Evolutionary conservation across 92 coral and sea anemone species (phyloP).

Genomic region (Umimayanthus chanpuru): DNA sequence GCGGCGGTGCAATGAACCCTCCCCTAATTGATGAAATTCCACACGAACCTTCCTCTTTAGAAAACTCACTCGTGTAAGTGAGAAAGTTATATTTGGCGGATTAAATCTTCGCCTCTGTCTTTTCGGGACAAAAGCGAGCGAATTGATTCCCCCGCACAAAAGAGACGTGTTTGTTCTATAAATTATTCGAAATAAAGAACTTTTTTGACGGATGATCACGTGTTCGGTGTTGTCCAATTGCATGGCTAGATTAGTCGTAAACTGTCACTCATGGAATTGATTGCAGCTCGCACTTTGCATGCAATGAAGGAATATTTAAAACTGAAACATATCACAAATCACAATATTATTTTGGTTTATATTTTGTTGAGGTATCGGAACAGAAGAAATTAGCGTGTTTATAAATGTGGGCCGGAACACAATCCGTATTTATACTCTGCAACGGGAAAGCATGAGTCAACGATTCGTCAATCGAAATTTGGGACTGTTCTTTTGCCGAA

Average conservation of each 20-base stretch:
- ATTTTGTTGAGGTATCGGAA: slow-evolving; percentile 9
- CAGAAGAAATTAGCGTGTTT: neutral
- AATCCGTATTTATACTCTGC: neutral
- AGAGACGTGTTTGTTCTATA: slow-evolving; percentile 17
- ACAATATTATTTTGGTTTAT: slow-evolving; percentile 32
- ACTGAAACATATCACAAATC: slow-evolving; percentile 24
- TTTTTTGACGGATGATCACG: slow-evolving; percentile 49
- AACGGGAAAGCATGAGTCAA: slow-evolving; percentile 6
- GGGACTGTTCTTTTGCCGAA: slow-evolving; percentile 51
- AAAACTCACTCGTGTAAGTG: slow-evolving; percentile 15
- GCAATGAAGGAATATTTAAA: slow-evolving; percentile 22
- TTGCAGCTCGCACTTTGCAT: slow-evolving; percentile 12
- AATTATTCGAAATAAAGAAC: slow-evolving; percentile 33
- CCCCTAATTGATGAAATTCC: slow-evolving; percentile 75
- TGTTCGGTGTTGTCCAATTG: slow-evolving; percentile 64
- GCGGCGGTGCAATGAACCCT: slow-evolving; percentile 45
- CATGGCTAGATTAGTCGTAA: slow-evolving; percentile 38
- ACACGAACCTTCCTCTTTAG: slow-evolving; percentile 49
- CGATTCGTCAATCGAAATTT: neutral
- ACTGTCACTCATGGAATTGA: slow-evolving; percentile 72
- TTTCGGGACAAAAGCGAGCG: slow-evolving; percentile 14
- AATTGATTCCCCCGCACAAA: neutral
- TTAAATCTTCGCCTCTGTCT: slow-evolving; percentile 35
- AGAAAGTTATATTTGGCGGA: slow-evolving; percentile 13
- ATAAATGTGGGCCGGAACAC: neutral